These are phyloP conservation scores for Rambutsinella grinnellia DNA, from an alignment of 2,888 invertebrate species.

Conservation along the genomic window DNA sequence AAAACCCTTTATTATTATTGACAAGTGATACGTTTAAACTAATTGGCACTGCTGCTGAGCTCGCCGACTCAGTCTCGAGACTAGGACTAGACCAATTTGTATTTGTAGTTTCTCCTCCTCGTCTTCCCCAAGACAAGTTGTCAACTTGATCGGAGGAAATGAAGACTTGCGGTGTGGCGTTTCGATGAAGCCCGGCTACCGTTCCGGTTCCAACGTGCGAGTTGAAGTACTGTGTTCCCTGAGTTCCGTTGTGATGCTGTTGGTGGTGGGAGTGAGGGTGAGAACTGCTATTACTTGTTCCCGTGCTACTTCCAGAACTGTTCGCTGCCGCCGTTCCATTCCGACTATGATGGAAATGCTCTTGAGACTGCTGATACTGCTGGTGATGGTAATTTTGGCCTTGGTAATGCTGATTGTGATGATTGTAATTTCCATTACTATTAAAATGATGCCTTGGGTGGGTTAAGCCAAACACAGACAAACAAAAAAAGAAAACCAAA, in stretches of 20 bases:
- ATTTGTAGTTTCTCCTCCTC: constrained; percentile 26
- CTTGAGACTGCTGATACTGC: constrained; percentile 50
- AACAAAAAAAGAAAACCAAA: constrained; percentile 35
- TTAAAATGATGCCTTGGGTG: constrained; percentile 40
- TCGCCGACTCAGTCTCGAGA: constrained; percentile 9
- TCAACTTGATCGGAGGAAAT: constrained; percentile 35
- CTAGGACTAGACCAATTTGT: constrained; percentile 42
- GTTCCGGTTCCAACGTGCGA: constrained; percentile 8
- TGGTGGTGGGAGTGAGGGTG: constrained; percentile 24
- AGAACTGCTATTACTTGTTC: constrained; percentile 4
- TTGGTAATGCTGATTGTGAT: constrained; percentile 46
- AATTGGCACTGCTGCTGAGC: constrained; percentile 29
- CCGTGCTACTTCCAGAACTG: not conserved
- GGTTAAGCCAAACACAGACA: constrained; percentile 18
- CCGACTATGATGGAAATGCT: constrained; percentile 46
- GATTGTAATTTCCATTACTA: constrained; percentile 39
- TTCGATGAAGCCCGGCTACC: constrained; percentile 1
- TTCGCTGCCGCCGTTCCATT: constrained; percentile 18
- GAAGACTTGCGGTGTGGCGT: constrained; percentile 44
- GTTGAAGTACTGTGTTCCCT: constrained; percentile 17
- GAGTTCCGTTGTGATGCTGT: constrained; percentile 2
- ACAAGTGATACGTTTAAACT: constrained; percentile 38
- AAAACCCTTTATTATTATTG: constrained; percentile 26
- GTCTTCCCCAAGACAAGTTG: constrained; percentile 19
- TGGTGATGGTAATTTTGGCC: constrained; percentile 41